Base-by-base conservation (phyloP, 2,888 invertebrate species). In the Tipula helvola region DNA sequence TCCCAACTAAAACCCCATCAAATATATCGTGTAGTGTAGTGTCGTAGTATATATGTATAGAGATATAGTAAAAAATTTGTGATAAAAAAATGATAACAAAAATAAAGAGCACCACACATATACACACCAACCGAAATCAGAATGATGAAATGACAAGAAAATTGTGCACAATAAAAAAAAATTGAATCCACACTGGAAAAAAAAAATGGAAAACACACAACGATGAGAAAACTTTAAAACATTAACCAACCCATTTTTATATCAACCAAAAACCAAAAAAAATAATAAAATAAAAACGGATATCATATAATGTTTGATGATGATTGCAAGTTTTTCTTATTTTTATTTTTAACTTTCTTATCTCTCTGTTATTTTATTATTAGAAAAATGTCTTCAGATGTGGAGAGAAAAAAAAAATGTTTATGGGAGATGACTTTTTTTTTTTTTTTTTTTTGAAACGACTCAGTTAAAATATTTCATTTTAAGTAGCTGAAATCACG, bases 81-180 rank as follows among this genome's bases (percentile, higher is more conserved):
- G 52, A 85, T 87, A 71, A 86, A 28, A 28, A 28, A 85, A 47
- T 86, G 52, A 71, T 47, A 85, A 28, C 28, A 28, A 28, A 28
- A 87, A 85, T 42, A 87, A 85, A 57, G 47, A 86, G 13, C 47
- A 28, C 28, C 71, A 71, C 71, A 71, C 71, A 71, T 39, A 39
- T 12, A 71, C 28, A 71, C 28, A 71, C 1, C 28, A 71, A 28
- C 71, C 71, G 12, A 71, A 71, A 71, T 71, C 71, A 71, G 28
- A 71, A 71, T 71, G 71, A 71, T 28, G 71, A 71, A 71, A 71
- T 71, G 71, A 28, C 71, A 71, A 71, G 71, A 71, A 71, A 71
- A 71, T 71, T 71, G 71, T 71, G 71, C 71, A 71, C 28, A 28
- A 28, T 28, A 71, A 28, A 71, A 71, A 71, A 52, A 71, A 71